Evolutionary conservation across 2,888 invertebrate genomes (phyloP).

Genomic region (Plagiodera versicolora): DNA sequence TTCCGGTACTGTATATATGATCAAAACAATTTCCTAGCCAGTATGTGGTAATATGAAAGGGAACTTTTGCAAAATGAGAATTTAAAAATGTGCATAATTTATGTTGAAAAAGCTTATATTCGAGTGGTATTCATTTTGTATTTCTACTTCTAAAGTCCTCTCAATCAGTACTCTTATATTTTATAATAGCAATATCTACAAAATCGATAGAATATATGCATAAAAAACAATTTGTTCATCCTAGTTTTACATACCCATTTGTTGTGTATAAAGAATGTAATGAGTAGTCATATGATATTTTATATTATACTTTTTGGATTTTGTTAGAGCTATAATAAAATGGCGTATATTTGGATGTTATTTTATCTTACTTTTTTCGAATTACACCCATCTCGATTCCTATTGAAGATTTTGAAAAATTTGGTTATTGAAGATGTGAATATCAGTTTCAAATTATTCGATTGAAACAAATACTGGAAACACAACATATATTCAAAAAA

Average conservation of each 20-base stretch:
- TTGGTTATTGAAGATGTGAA: background rate
- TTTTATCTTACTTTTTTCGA: constrained; percentile 23
- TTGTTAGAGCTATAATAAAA: constrained; percentile 58
- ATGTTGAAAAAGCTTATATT: constrained; percentile 7
- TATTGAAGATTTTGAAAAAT: too few relatives aligned
- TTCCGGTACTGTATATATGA: too few relatives aligned
- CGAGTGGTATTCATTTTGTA: background rate
- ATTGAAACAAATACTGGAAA: constrained; percentile 10
- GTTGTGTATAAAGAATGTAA: constrained; percentile 52
- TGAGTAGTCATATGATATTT: constrained; percentile 51
- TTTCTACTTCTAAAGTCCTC: constrained; percentile 21
- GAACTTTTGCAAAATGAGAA: too few relatives aligned
- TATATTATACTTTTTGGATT: constrained; percentile 56
- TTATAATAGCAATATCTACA: constrained; percentile 35
- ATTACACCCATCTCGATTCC: background rate
- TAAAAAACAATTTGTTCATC: constrained; percentile 29
- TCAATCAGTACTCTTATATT: constrained; percentile 22
- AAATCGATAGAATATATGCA: constrained; percentile 29
- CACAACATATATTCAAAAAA: constrained; percentile 25
- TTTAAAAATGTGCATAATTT: too few relatives aligned
- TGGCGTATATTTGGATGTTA: constrained; percentile 58
- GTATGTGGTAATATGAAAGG: too few relatives aligned
- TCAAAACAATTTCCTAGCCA: too few relatives aligned
- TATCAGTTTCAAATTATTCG: background rate
- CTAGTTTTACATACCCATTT: constrained; percentile 41